A percentile compares a stretch with the other conserved stretches of the same genome.
These are phyloP conservation scores for Perizoma affinitatum DNA, from an alignment of 2,888 invertebrate genomes.

Conservation along the genomic window DNA sequence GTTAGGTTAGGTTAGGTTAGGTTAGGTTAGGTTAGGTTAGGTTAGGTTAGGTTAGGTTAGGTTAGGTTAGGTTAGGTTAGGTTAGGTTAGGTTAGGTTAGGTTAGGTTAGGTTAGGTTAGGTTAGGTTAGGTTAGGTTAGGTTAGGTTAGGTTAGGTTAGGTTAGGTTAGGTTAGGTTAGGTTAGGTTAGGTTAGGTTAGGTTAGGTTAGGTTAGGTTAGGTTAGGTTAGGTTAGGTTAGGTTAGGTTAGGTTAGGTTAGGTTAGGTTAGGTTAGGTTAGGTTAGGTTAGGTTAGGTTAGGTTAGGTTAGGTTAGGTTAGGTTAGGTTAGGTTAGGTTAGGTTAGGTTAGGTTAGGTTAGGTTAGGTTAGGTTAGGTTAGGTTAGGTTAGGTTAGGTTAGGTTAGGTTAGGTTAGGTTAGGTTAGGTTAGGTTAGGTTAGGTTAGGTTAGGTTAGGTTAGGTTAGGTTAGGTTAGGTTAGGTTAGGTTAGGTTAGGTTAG, in stretches of 20 bases:
- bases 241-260: slow-evolving; percentile 5
- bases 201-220: slow-evolving; percentile 5
- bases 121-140: slow-evolving; percentile 5
- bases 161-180: slow-evolving; percentile 5
- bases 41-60: slow-evolving; percentile 5
- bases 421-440: slow-evolving; percentile 5
- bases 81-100: slow-evolving; percentile 5
- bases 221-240: slow-evolving; percentile 5
- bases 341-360: slow-evolving; percentile 5
- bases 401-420: slow-evolving; percentile 5
- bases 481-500: slow-evolving; percentile 5
- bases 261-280: slow-evolving; percentile 5
- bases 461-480: slow-evolving; percentile 5
- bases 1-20: slow-evolving; percentile 5
- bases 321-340: slow-evolving; percentile 5
- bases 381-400: slow-evolving; percentile 5
- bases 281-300: slow-evolving; percentile 5
- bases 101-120: slow-evolving; percentile 5
- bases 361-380: slow-evolving; percentile 5
- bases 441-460: slow-evolving; percentile 5
- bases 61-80: slow-evolving; percentile 5
- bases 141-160: slow-evolving; percentile 5
- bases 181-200: slow-evolving; percentile 5
- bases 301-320: slow-evolving; percentile 5
- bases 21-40: slow-evolving; percentile 5